Conservation (phyloP, 53 echinoderm and acorn worm species). For the Apostichopus leukothele region DNA sequence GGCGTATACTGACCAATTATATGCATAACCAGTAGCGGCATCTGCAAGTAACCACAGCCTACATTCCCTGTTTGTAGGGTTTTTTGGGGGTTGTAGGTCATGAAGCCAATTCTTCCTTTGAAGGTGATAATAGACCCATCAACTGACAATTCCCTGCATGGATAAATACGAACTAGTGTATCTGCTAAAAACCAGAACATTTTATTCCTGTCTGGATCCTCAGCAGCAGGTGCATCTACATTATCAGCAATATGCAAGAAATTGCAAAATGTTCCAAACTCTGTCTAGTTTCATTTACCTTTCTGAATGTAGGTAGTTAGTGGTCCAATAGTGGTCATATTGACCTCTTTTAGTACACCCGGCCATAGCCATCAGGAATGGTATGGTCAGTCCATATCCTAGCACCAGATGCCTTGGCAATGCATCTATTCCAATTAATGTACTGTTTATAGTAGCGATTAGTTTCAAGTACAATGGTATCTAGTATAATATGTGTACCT, state of each 20-base stretch:
- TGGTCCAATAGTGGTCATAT: conserved; percentile 19
- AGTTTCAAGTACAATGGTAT: conserved; percentile 16
- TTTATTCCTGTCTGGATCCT: conserved; percentile 14
- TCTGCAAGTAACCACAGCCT: conserved; percentile 34
- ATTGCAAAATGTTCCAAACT: conserved; percentile 17
- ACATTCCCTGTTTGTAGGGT: conserved; percentile 24
- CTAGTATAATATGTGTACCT: neutral
- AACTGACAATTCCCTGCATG: conserved; percentile 4
- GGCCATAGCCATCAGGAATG: neutral
- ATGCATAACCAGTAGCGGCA: conserved; percentile 14
- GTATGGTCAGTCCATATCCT: neutral
- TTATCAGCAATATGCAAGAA: neutral
- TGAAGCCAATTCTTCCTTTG: conserved; percentile 35
- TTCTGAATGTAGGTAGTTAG: conserved; percentile 1
- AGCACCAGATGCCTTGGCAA: neutral
- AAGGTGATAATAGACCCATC: conserved; percentile 31
- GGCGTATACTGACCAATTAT: conserved; percentile 6
- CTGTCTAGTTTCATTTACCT: conserved; percentile 23
- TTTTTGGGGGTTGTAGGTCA: conserved; percentile 36
- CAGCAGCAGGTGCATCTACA: neutral
- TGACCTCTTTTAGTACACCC: neutral
- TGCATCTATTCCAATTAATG: neutral
- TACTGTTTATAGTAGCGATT: conserved; percentile 23
- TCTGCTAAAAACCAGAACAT: neutral
- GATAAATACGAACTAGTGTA: neutral